Evolutionary conservation across 2,113 vertebrate species (phyloP).

Genomic region (Rhabdomys dilectus): DNA sequence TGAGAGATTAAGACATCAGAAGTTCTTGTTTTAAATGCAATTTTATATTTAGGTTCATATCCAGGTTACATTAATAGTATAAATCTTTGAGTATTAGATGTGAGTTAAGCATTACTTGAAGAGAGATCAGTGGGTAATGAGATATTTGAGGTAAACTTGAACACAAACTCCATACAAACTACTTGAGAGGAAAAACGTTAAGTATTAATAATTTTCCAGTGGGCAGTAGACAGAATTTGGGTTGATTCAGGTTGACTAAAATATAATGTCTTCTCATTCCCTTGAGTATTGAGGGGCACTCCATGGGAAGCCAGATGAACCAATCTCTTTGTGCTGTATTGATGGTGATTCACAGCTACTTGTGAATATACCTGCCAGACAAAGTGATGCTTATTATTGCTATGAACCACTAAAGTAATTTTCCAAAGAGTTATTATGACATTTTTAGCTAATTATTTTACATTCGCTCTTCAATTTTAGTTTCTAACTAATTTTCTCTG

Average conservation of each 20-base stretch:
- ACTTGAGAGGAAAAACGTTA: neutral
- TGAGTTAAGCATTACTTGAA: neutral
- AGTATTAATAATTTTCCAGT: neutral
- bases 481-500: constrained; percentile 75
- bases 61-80: neutral
- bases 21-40: neutral
- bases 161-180: neutral
- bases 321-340: neutral
- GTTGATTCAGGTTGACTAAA: neutral
- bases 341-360: neutral
- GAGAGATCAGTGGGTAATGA: neutral
- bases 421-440: constrained; percentile 54
- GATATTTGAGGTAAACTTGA: neutral
- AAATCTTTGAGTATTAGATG: neutral
- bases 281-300: neutral
- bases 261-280: neutral
- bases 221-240: too few species aligned
- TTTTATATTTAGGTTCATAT: neutral
- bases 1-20: neutral
- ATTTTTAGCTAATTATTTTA: constrained; percentile 58
- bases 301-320: neutral
- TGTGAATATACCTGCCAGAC: neutral
- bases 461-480: constrained; percentile 69
- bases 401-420: constrained; percentile 16
- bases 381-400: neutral